Base-by-base conservation (phyloP, 2,888 invertebrate genomes). In the Leucophenga montana region DNA sequence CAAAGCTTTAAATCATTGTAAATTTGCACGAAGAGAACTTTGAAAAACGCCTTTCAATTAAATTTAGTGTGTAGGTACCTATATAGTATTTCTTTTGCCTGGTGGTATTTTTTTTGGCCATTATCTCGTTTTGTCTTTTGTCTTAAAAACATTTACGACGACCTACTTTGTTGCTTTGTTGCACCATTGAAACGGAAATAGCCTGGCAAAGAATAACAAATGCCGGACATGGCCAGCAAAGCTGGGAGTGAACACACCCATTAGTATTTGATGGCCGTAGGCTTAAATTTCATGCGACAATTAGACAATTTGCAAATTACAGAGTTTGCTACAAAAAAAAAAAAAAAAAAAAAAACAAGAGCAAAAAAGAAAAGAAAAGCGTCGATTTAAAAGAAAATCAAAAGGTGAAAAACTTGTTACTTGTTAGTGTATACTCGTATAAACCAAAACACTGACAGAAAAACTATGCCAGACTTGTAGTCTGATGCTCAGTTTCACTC, bases 251-350 rank as follows among this genome's bases (percentile, higher is more conserved):
- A 3, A 27, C 54, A 50, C 54, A 31, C 9, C 67, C 44, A 20
- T 48, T 31, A 44, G 14, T 71, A 74, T 54, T 31, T 56, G 53
- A 53, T 62, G 33, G 68, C 65, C 56, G 62, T 71, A 79, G 83
- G 79, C 84, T 83, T 80, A 77, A 80, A 75, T 82, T 80, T 84
- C 79, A 71, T 78, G 73, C 79, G 83, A 85, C 84, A 85, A 85
- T 85, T 85, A 84, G 78, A 83, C 85, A 84, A 84, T 84, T 82
- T 81, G 81, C 81, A 79, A 84, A 84, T 82, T 79, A 83, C 80
- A 75, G 68, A 71, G 44, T 14, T 20, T 22, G 66, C 56, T 46
- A 67, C 61, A 67, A 44, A 31, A 64, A 54, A 61, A 67, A 11
- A 56, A n/a, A n/a, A n/a, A n/a, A n/a, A n/a, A n/a, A 56, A 16